Conservation (phyloP, 2,888 invertebrate genomes). For the Caenorhabditis afra region DNA sequence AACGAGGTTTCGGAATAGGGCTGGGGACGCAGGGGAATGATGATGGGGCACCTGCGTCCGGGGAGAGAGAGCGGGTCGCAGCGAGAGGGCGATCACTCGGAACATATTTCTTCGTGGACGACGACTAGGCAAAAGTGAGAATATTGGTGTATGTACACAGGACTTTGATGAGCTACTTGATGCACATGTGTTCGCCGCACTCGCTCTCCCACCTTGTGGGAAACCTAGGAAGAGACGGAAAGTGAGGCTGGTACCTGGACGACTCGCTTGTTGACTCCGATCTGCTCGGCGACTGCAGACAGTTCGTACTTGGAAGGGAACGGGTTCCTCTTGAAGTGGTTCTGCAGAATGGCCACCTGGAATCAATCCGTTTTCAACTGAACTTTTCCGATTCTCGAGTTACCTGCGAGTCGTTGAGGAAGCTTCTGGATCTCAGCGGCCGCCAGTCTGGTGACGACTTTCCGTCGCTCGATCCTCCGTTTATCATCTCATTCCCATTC, state of each 20-base stretch:
- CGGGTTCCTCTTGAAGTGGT: slow-evolving; percentile 91
- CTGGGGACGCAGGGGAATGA: slow-evolving; percentile 16
- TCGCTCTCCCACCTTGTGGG: slow-evolving; percentile 43
- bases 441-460: slow-evolving; percentile 74
- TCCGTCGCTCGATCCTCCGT: slow-evolving; percentile 34
- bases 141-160: slow-evolving; percentile 55
- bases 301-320: slow-evolving; percentile 95
- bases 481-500: slow-evolving; percentile 31
- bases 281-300: slow-evolving; percentile 88
- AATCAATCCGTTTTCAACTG: background rate
- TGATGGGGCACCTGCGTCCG: slow-evolving; percentile 56
- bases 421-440: slow-evolving; percentile 86
- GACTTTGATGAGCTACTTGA: slow-evolving; percentile 56
- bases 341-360: slow-evolving; percentile 88
- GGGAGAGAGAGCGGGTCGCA: slow-evolving; percentile 9
- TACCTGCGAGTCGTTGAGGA: slow-evolving; percentile 95
- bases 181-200: slow-evolving; percentile 44
- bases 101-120: slow-evolving; percentile 32
- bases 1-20: slow-evolving; percentile 32
- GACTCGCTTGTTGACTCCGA: slow-evolving; percentile 86
- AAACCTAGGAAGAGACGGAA: slow-evolving; percentile 13
- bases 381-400: slow-evolving; percentile 70
- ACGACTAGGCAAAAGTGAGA: slow-evolving; percentile 31
- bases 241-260: slow-evolving; percentile 82
- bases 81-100: slow-evolving; percentile 1